phyloP scores from a whole-genome alignment of 2,888 invertebrate genomes.

The Eupelmus urozonus region DNA sequence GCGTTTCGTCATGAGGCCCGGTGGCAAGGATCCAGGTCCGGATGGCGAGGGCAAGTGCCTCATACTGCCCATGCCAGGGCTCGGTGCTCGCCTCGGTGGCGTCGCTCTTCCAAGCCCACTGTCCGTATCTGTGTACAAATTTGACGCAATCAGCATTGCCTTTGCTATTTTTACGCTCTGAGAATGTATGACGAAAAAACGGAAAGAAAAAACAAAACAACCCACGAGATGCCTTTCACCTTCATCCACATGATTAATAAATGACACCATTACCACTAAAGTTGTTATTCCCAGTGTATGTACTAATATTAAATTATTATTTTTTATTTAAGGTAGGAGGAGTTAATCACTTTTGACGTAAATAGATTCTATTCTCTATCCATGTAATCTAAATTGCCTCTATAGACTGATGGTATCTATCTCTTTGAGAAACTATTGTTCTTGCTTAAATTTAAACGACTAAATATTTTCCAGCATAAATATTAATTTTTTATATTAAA shows the following conservation, averaged over 20 bases:
- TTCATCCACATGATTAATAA: conserved; percentile 42
- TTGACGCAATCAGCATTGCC: conserved; percentile 65
- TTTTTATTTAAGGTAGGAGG: not conserved
- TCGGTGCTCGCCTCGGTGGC: conserved; percentile 91
- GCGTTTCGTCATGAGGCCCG: conserved; percentile 86
- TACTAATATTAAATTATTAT: conserved; percentile 14
- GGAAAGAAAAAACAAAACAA: conserved; percentile 43
- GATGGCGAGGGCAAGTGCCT: conserved; percentile 90
- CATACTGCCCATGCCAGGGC: conserved; percentile 87
- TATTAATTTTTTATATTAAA: conserved; percentile 3
- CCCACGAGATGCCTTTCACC: conserved; percentile 59
- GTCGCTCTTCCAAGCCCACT: conserved; percentile 92
- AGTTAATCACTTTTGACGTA: conserved; percentile 40
- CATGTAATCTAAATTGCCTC: conserved; percentile 4
- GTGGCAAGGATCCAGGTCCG: conserved; percentile 89
- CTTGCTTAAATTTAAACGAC: not conserved
- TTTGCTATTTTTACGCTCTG: conserved; percentile 7
- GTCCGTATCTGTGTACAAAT: conserved; percentile 85
- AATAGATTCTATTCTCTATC: conserved; percentile 21
- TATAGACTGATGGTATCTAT: not conserved
- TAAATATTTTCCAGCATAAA: no score
- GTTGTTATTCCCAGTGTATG: conserved; percentile 40
- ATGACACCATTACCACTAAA: conserved; percentile 42
- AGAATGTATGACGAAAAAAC: conserved; percentile 35
- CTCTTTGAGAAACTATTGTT: no score